phyloP scores from a whole-genome alignment of 2,888 invertebrate genomes.

The Stenurella melanura region DNA sequence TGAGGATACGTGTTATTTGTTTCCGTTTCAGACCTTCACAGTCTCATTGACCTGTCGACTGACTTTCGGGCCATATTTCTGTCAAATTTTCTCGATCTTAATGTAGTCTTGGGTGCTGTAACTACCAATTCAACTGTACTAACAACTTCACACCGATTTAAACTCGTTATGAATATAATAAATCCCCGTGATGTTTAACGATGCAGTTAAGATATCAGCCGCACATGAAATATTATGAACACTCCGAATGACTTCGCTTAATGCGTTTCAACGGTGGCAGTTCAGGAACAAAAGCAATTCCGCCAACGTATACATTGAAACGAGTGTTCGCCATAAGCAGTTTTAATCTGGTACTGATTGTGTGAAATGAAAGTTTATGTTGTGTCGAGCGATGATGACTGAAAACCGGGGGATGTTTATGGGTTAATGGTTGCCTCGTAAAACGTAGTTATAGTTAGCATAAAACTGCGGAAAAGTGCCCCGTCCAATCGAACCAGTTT shows the following conservation, averaged over 20 bases:
- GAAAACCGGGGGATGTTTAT: slow-evolving; percentile 15
- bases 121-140: not conserved
- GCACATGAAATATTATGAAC: not conserved
- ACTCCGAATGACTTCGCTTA: slow-evolving; percentile 8
- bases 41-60: too few relatives aligned
- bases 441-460: slow-evolving; percentile 27
- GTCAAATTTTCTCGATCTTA: too few relatives aligned
- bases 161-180: not conserved
- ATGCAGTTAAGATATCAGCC: not conserved
- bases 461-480: slow-evolving; percentile 30
- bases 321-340: slow-evolving; percentile 26
- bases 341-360: slow-evolving; percentile 31
- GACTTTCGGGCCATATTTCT: too few relatives aligned
- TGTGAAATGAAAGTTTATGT: slow-evolving; percentile 33
- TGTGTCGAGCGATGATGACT: slow-evolving; percentile 25
- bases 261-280: slow-evolving; percentile 8
- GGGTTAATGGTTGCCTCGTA: slow-evolving; percentile 35
- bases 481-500: slow-evolving; percentile 24
- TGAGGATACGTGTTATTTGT: too few relatives aligned
- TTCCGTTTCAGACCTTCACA: too few relatives aligned
- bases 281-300: slow-evolving; percentile 17
- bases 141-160: not conserved
- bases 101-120: too few relatives aligned
- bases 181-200: not conserved
- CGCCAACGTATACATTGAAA: slow-evolving; percentile 13